Evolutionary conservation across 2,113 vertebrate genomes (phyloP).

Genomic region (Ibidorhyncha struthersii): DNA sequence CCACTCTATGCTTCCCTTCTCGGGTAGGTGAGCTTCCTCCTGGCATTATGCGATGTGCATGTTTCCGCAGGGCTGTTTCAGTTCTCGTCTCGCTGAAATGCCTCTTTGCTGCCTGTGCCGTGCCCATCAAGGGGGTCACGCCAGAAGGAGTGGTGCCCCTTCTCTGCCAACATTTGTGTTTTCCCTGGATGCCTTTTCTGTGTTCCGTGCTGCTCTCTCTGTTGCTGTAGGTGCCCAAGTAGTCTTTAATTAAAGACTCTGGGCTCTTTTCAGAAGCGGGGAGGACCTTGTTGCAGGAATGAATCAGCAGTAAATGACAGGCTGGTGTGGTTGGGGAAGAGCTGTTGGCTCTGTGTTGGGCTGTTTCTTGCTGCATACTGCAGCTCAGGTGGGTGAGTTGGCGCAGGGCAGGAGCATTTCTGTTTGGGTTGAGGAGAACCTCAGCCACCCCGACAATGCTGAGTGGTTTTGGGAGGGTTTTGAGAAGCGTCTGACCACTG

Average conservation of each 20-base stretch:
- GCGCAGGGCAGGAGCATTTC: neutral
- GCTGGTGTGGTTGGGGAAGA: neutral
- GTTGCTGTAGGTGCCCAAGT: neutral
- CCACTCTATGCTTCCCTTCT: neutral
- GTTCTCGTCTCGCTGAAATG: accelerated
- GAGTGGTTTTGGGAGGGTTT: neutral
- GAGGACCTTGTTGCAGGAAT: neutral
- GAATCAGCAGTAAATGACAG: slow-evolving; percentile 8
- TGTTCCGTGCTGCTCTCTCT: neutral
- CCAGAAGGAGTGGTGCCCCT: neutral
- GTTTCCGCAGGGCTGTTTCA: neutral
- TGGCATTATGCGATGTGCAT: accelerated
- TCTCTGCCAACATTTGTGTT: neutral
- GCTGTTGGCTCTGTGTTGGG: neutral
- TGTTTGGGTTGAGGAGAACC: accelerated
- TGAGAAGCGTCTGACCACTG: neutral
- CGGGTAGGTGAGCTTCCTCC: neutral
- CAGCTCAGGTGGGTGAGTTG: accelerated
- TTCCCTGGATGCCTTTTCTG: neutral
- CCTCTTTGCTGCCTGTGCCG: accelerated
- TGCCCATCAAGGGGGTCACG: neutral
- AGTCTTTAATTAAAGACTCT: neutral
- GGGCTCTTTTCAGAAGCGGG: neutral
- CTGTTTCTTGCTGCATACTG: accelerated
- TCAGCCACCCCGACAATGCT: accelerated